Evolutionary conservation across 23 tunicate genomes (phyloP).

Genomic region (Ascidia mentula): DNA sequence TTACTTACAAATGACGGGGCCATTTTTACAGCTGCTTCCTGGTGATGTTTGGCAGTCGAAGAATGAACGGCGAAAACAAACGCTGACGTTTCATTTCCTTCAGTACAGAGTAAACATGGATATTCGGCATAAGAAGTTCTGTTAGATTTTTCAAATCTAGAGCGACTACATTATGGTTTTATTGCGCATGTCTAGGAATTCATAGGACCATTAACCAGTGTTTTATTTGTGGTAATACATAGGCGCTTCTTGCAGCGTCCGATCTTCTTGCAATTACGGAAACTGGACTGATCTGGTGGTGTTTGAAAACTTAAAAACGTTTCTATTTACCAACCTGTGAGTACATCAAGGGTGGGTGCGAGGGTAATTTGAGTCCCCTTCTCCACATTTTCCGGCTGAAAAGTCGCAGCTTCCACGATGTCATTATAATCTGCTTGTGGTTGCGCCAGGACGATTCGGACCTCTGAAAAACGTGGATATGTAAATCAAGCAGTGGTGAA

Average conservation of each 20-base stretch:
- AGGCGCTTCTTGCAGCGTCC: too few relatives aligned
- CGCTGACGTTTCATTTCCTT: neutral
- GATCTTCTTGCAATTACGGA: too few relatives aligned
- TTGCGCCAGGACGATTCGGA: neutral
- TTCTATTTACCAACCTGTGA: neutral
- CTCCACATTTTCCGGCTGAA: neutral
- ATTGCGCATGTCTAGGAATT: too few relatives aligned
- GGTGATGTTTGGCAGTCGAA: neutral
- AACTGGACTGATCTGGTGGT: too few relatives aligned
- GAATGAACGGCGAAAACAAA: neutral
- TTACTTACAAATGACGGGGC: neutral
- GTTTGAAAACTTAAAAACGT: neutral
- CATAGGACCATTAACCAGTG: too few relatives aligned
- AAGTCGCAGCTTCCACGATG: neutral
- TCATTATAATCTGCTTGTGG: neutral
- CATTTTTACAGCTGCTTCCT: neutral
- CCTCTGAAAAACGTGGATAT: slow-evolving; percentile 7
- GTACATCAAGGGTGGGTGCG: neutral
- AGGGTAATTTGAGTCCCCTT: neutral
- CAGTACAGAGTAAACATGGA: too few relatives aligned
- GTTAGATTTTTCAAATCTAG: too few relatives aligned
- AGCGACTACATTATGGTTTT: too few relatives aligned
- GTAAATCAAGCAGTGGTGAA: too few relatives aligned
- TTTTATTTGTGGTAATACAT: too few relatives aligned
- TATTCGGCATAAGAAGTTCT: too few relatives aligned